Evolutionary conservation across 2,888 invertebrate genomes (phyloP).

Genomic region (Parapristionchus giblindavisi): DNA sequence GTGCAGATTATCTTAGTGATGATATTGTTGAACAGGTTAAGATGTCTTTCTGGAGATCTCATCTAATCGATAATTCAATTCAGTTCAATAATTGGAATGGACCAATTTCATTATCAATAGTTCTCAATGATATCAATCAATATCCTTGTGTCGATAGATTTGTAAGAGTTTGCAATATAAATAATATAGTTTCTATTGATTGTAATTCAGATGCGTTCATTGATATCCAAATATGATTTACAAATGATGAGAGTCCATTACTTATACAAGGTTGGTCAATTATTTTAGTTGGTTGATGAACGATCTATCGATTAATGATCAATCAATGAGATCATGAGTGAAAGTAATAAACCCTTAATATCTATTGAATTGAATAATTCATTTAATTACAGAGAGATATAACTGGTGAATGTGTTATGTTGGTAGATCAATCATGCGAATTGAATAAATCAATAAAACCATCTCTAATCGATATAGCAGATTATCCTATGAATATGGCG

Average conservation of each 20-base stretch:
- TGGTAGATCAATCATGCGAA: too few relatives aligned
- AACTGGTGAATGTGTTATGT: too few relatives aligned
- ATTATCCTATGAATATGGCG: constrained; percentile 31
- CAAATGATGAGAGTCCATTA: constrained; percentile 17
- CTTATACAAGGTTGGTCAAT: neutral
- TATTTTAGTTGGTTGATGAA: neutral
- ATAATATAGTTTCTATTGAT: neutral
- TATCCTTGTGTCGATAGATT: neutral
- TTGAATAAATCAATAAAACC: neutral
- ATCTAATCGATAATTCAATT: neutral
- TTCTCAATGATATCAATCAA: neutral
- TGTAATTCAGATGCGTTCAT: neutral
- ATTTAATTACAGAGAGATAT: too few relatives aligned
- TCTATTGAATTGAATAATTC: too few relatives aligned
- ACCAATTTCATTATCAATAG: neutral
- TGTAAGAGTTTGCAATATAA: neutral
- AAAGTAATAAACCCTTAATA: too few relatives aligned
- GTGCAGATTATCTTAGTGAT: constrained; percentile 6
- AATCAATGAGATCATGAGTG: too few relatives aligned
- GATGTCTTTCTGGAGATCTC: neutral
- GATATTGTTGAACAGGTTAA: constrained; percentile 17
- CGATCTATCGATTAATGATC: neutral
- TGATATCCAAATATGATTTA: neutral
- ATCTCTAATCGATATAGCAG: constrained; percentile 4
- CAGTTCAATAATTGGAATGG: constrained; percentile 1